Conservation (phyloP, 1,140 invertebrate genomes). For the Brachionus sp. region DNA sequence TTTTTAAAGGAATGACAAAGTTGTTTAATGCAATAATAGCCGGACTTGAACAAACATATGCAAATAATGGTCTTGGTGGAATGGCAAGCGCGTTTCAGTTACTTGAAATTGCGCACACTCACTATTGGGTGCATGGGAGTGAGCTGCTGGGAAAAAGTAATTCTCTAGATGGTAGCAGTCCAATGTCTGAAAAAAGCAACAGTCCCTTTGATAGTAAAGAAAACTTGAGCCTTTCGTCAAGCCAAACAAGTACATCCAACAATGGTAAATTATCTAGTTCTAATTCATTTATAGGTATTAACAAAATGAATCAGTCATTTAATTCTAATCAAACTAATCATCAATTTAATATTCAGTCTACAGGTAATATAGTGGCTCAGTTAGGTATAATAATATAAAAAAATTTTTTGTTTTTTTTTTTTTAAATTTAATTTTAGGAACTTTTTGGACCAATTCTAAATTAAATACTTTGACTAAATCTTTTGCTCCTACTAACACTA, state of each 20-base stretch:
- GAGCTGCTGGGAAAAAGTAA: not conserved
- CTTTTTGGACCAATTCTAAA: constrained; percentile 39
- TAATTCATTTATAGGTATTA: constrained; percentile 5
- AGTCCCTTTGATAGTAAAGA: constrained; percentile 46
- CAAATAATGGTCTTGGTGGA: constrained; percentile 87
- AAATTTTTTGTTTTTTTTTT: not conserved
- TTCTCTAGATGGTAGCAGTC: constrained; percentile 9
- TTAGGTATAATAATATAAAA: constrained; percentile 21
- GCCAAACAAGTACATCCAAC: constrained; percentile 1
- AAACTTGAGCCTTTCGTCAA: constrained; percentile 7
- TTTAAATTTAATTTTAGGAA: constrained; percentile 18
- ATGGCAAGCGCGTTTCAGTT: constrained; percentile 95
- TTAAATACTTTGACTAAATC: constrained; percentile 36
- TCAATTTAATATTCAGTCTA: constrained; percentile 36
- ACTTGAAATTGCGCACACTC: constrained; percentile 94
- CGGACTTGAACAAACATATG: constrained; percentile 85
- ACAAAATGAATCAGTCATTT: constrained; percentile 4
- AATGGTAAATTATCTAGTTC: constrained; percentile 32
- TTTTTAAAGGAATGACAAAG: constrained; percentile 96
- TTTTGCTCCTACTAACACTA: not conserved
- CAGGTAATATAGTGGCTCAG: constrained; percentile 34
- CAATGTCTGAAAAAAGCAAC: constrained; percentile 48
- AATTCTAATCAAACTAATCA: not conserved
- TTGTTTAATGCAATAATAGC: constrained; percentile 79
- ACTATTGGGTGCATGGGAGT: constrained; percentile 87